phyloP scores from a whole-genome alignment of 2,113 vertebrate genomes.

The Gasterosteus aculeatus region DNA sequence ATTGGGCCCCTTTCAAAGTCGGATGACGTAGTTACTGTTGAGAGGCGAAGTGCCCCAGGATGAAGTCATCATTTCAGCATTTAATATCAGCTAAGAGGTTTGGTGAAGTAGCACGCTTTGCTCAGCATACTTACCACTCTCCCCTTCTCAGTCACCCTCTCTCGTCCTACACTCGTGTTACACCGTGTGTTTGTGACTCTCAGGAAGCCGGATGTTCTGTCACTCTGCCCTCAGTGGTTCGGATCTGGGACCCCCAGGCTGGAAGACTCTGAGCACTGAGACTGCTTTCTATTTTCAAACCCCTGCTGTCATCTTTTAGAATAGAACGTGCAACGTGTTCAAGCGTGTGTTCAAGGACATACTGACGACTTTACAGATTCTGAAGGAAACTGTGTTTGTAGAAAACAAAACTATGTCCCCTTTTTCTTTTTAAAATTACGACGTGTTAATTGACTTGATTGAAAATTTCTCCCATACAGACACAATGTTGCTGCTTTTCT shows the following conservation, averaged over 20 bases:
- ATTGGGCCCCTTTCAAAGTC: conserved; percentile 29
- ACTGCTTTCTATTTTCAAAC: conserved; percentile 45
- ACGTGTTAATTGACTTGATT: too few species aligned
- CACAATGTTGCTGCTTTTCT: neutral
- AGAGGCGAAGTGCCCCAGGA: conserved; percentile 51
- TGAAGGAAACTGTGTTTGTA: neutral
- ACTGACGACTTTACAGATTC: neutral
- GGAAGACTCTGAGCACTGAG: conserved; percentile 4
- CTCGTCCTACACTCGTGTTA: conserved; percentile 17
- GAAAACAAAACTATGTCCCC: neutral
- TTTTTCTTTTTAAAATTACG: neutral
- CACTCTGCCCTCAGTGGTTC: conserved; percentile 9
- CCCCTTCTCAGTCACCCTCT: neutral
- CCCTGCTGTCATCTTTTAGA: conserved; percentile 24
- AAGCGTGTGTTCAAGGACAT: neutral
- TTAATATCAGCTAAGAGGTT: conserved; percentile 70
- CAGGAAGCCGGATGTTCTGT: conserved; percentile 30
- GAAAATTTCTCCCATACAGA: neutral
- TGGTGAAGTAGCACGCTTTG: conserved; percentile 25
- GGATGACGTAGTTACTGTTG: conserved; percentile 62
- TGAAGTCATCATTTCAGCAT: conserved; percentile 66
- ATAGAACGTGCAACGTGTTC: neutral
- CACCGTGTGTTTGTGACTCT: conserved; percentile 36
- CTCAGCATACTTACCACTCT: conserved; percentile 14
- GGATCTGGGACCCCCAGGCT: neutral